phyloP scores from a whole-genome alignment of 2,797 vertebrate genomes.

The Myripristis murdjan region DNA sequence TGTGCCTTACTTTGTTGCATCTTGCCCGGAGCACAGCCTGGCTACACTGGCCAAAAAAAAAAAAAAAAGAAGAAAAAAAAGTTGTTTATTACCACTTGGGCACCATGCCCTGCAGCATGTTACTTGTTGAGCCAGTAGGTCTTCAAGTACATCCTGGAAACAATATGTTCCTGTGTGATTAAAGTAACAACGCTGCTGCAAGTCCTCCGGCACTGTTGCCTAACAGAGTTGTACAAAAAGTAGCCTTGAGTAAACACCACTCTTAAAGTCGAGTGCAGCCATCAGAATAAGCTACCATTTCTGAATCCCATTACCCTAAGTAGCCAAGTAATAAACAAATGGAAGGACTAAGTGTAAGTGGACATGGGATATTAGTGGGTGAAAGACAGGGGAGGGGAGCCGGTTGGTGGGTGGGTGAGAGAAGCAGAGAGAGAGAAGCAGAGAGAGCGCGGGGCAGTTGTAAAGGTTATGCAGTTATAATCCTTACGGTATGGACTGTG shows the following conservation, averaged over 20 bases:
- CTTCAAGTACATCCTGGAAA: constrained; percentile 59
- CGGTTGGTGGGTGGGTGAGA: no score
- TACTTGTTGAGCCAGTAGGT: constrained; percentile 29
- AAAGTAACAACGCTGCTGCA: constrained; percentile 55
- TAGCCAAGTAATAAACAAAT: constrained; percentile 63
- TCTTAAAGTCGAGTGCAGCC: constrained; percentile 26
- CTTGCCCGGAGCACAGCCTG: constrained; percentile 58
- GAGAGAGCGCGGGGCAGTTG: constrained; percentile 15
- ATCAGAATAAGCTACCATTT: constrained; percentile 14
- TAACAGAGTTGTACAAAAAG: constrained; percentile 28
- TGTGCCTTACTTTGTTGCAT: constrained; percentile 59
- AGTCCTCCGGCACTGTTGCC: constrained; percentile 40
- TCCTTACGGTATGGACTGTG: constrained; percentile 27
- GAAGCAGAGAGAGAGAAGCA: no score
- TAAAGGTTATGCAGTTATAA: constrained; percentile 45
- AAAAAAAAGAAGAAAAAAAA: no score
- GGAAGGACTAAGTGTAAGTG: constrained; percentile 7
- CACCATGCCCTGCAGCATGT: constrained; percentile 59
- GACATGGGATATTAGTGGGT: constrained; percentile 18
- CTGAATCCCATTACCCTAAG: constrained; percentile 41
- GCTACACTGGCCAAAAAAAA: constrained; percentile 46
- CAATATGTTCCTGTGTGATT: constrained; percentile 66
- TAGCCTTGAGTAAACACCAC: constrained; percentile 43
- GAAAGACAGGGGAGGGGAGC: background rate
- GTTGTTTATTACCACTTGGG: constrained; percentile 52